phyloP scores from a whole-genome alignment of 2,888 invertebrate genomes.

The Drosophila buzzatii region DNA sequence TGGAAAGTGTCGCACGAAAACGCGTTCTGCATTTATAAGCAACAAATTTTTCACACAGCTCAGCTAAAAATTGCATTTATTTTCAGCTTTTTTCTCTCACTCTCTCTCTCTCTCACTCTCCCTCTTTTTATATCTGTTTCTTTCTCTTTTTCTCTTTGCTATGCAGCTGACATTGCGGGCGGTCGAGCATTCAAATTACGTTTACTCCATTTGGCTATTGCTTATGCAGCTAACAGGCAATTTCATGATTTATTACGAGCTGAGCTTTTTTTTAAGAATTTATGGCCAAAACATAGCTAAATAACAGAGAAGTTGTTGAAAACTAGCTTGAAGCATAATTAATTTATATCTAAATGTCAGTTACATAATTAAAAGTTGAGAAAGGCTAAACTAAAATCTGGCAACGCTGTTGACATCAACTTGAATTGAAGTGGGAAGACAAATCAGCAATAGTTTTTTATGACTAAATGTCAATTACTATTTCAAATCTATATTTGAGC shows the following conservation, averaged over 20 bases:
- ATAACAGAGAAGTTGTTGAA: background rate
- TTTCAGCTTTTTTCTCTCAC: background rate
- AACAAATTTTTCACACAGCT: constrained; percentile 27
- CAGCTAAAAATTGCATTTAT: constrained; percentile 24
- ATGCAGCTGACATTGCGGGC: constrained; percentile 17
- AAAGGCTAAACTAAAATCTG: background rate
- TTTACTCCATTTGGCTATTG: constrained; percentile 4
- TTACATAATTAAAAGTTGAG: background rate
- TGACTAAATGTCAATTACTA: background rate
- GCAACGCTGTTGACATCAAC: background rate
- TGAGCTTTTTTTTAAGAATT: background rate
- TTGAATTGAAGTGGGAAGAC: fast-evolving
- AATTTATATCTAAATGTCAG: background rate
- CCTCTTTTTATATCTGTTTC: no score
- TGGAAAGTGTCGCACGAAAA: constrained; percentile 39
- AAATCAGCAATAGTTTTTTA: background rate
- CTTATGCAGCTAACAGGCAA: background rate
- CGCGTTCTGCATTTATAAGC: constrained; percentile 68
- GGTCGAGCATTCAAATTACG: constrained; percentile 36
- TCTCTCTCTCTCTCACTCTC: no score
- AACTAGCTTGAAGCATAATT: background rate
- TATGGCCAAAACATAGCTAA: no score
- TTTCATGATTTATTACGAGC: background rate
- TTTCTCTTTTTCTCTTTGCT: background rate
- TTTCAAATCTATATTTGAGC: background rate